Percentiles rank a stretch among this genome's conserved stretches.
Evolutionary conservation across 1,140 invertebrate genomes (phyloP).

Genomic region (Brachionus rubens): DNA sequence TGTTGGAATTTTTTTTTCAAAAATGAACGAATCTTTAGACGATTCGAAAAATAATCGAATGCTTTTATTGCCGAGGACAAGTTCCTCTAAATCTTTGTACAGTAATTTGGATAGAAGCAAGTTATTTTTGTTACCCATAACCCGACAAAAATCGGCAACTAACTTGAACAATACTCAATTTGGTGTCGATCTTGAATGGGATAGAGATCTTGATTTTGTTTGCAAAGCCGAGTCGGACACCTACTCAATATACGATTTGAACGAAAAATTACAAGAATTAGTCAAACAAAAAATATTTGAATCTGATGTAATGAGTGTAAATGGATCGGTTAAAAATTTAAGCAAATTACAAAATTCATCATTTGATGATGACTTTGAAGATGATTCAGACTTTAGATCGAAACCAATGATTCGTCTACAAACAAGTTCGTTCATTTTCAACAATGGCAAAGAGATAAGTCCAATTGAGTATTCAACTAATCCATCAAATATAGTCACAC

Average conservation of each 20-base stretch:
- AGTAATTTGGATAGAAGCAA: neutral
- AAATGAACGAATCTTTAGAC: no score
- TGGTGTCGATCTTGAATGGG: slow-evolving; percentile 26
- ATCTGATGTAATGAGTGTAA: neutral
- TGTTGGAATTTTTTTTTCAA: no score
- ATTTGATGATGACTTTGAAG: neutral
- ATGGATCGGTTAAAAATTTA: neutral
- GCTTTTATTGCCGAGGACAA: neutral
- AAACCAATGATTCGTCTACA: neutral
- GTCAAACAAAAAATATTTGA: slow-evolving; percentile 1
- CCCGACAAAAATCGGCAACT: neutral
- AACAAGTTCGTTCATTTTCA: neutral
- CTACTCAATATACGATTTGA: neutral
- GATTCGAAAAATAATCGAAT: slow-evolving; percentile 14
- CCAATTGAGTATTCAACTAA: neutral
- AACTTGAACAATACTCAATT: neutral
- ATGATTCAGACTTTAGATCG: no score
- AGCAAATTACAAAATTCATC: neutral
- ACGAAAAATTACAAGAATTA: slow-evolving; percentile 9
- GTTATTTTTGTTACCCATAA: neutral
- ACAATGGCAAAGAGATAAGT: neutral
- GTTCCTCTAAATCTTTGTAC: neutral
- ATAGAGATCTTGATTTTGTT: slow-evolving; percentile 34
- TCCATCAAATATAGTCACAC: neutral
- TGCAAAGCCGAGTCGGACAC: slow-evolving; percentile 13